phyloP scores from a whole-genome alignment of 2,888 invertebrate genomes.

The Habrosyne pyritoides region DNA sequence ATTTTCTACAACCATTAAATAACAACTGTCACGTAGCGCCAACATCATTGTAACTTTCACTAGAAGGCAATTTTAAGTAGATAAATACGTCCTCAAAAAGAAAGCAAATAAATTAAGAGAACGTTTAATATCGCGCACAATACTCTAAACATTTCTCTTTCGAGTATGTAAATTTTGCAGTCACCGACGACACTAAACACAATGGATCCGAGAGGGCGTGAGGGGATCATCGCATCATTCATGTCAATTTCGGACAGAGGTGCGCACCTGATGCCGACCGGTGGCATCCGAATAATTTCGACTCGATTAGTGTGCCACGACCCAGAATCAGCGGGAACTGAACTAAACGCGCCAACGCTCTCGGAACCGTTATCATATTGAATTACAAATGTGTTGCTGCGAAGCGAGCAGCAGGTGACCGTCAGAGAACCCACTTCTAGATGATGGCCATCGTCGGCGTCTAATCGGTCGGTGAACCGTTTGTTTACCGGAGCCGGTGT shows the following conservation, averaged over 20 bases:
- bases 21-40: slow-evolving; percentile 52
- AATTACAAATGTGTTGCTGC: slow-evolving; percentile 71
- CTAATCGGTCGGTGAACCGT: slow-evolving; percentile 82
- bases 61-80: slow-evolving; percentile 56
- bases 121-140: slow-evolving; percentile 40
- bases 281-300: slow-evolving; percentile 42
- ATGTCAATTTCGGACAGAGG: slow-evolving; percentile 16
- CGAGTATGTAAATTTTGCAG: slow-evolving; percentile 50
- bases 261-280: slow-evolving; percentile 35
- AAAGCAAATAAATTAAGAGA: slow-evolving; percentile 71
- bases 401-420: slow-evolving; percentile 48
- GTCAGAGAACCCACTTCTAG: slow-evolving; percentile 49
- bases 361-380: slow-evolving; percentile 75
- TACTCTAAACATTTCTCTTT: slow-evolving; percentile 63
- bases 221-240: slow-evolving; percentile 15
- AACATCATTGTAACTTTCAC: slow-evolving; percentile 69
- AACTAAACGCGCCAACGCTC: slow-evolving; percentile 66
- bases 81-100: slow-evolving; percentile 66
- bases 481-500: slow-evolving; percentile 76
- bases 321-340: slow-evolving; percentile 62
- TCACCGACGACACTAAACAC: slow-evolving; percentile 15
- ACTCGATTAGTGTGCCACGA: slow-evolving; percentile 58
- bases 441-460: slow-evolving; percentile 53
- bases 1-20: slow-evolving; percentile 11
- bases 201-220: slow-evolving; percentile 21